Conservation (phyloP, 2,113 vertebrate species). For the Paramisgurnus dabryanus region DNA sequence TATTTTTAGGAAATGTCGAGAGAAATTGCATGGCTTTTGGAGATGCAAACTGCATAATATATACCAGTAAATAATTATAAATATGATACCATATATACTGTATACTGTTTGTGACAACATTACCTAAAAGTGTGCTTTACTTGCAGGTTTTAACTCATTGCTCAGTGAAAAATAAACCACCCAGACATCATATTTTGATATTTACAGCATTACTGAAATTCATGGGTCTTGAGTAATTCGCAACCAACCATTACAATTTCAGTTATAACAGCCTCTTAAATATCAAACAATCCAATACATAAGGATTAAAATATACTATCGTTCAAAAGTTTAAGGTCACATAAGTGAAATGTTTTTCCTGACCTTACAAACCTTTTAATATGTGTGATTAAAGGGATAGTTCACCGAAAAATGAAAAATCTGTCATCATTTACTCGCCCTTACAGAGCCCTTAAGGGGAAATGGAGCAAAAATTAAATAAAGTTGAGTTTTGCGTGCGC, state of each 20-base stretch:
- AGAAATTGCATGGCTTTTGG: background rate
- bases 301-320: background rate
- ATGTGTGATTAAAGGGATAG: too few species aligned
- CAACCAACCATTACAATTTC: background rate
- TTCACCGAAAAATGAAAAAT: too few species aligned
- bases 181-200: background rate
- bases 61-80: background rate
- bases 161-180: constrained; percentile 1
- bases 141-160: constrained; percentile 6
- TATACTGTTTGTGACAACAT: constrained; percentile 8
- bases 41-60: background rate
- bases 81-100: background rate
- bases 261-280: background rate
- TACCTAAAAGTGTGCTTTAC: constrained; percentile 44
- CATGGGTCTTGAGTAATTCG: background rate
- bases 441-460: too few species aligned
- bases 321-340: too few species aligned
- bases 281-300: background rate
- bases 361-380: too few species aligned
- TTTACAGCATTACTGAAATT: constrained; percentile 22
- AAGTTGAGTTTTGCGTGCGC: too few species aligned
- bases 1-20: constrained; percentile 21
- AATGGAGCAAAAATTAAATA: too few species aligned
- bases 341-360: too few species aligned
- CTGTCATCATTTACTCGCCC: too few species aligned